Base-by-base conservation (phyloP, 2,113 vertebrate species). In the Thinocorus orbignyianus region DNA sequence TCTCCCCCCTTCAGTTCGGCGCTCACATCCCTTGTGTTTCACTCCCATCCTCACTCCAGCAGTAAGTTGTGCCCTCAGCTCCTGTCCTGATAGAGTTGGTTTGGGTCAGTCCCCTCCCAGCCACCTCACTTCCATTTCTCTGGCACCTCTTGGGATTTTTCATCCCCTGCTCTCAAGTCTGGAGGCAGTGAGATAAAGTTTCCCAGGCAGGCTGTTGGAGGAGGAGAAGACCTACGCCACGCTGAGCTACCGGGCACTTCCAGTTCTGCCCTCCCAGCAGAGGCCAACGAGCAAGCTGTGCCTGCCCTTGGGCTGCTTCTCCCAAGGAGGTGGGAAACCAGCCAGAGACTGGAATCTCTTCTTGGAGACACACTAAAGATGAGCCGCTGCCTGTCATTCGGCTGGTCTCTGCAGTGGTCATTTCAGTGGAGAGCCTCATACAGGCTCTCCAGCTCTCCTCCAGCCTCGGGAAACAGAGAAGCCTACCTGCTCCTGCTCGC, bases 111-210 rank as follows among this genome's bases (percentile, higher is more conserved):
- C 86, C 42, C 58, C n/a, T 94, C 71, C 58, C 37, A 26, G 71
- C 62, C 88, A 92, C 79, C 68, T 92, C 94, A 7, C 71, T 86
- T 33, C 62, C 11, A 18, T 80, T 70, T 54, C 73, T 90, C 65
- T 79, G 57, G 72, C 87, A 68, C 51, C 35, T 81, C 85, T 70
- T 79, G 90, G 78, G 66, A 72, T 76, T 76, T 95, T 92, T 95
- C 84, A 94, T 82, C 66, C 68, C 54, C 58, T 69, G 48, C 49
- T 80, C 57, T 85, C 65, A 64, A 91, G 92, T 81, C 92, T 64
- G 52, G 16, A 94, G 92, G 84, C 95, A 93, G 90, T 0, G 4
- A 89, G 93, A 96, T 95, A 81, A 93, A 96, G 81, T 94, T 96
- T 96, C 93, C 81, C 78, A 91, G 81, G 51, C 87, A 85, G 33